Conservation (phyloP, 1,140 invertebrate genomes). For the Macrobrachium nipponense region DNA sequence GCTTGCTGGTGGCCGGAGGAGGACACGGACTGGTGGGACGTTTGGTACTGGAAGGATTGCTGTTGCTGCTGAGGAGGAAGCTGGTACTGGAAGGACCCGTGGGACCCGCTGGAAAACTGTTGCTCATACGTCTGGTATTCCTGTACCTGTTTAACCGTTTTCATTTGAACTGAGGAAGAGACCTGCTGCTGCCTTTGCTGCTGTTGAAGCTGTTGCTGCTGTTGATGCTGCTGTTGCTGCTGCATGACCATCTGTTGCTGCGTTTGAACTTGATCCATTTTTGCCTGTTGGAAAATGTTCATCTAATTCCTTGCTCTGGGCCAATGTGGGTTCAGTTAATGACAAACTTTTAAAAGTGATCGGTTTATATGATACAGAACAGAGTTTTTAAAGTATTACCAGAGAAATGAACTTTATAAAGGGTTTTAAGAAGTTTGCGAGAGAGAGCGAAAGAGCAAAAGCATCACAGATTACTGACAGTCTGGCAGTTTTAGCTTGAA, state of each 20-base stretch:
- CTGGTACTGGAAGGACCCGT: conserved; percentile 12
- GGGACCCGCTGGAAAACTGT: conserved; percentile 4
- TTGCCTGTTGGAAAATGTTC: conserved; percentile 44
- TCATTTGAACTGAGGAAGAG: conserved; percentile 15
- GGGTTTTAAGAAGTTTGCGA: no score
- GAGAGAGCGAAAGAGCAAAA: no score
- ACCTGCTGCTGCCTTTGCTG: conserved; percentile 36
- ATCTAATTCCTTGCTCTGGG: conserved; percentile 24
- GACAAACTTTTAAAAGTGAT: no score
- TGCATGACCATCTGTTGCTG: not conserved
- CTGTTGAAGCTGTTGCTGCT: conserved; percentile 28
- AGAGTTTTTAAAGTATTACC: no score
- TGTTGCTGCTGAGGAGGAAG: conserved; percentile 3
- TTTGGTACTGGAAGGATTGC: conserved; percentile 21
- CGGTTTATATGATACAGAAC: no score
- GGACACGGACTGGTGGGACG: conserved; percentile 24
- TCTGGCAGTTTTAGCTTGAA: no score
- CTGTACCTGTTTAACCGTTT: conserved; percentile 35
- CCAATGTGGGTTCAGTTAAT: no score
- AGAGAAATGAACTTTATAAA: no score
- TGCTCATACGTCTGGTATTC: conserved; percentile 28
- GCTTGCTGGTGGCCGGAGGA: conserved; percentile 20
- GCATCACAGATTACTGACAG: no score
- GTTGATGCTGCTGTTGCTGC: not conserved
- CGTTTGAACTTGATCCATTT: conserved; percentile 26